These are phyloP conservation scores for Atta texana DNA, from an alignment of 1,140 invertebrate genomes.

Conservation along the genomic window DNA sequence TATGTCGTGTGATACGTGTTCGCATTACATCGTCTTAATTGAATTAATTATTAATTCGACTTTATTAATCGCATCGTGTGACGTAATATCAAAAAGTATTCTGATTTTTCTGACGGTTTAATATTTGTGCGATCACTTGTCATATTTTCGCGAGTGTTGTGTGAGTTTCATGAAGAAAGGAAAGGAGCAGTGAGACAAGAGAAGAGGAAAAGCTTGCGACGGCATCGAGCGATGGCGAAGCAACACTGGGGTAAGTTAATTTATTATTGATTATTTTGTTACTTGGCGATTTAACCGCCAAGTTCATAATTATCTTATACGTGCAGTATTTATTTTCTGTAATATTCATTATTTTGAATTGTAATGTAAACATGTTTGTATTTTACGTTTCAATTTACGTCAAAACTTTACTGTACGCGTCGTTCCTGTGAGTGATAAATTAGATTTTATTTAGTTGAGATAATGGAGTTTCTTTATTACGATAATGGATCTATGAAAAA, in stretches of 20 bases:
- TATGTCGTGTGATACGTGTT: not conserved
- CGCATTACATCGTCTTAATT: not conserved
- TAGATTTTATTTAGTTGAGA: not conserved
- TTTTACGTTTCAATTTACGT: not conserved
- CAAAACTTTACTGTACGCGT: not conserved
- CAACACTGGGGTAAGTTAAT: not conserved
- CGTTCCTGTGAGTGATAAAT: not conserved
- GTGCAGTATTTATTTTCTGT: not conserved
- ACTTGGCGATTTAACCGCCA: not conserved
- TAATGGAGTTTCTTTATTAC: not conserved
- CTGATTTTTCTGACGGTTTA: not conserved
- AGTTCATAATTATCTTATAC: not conserved
- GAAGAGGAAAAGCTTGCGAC: not conserved
- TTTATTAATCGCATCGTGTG: no score
- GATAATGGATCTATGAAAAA: not conserved
- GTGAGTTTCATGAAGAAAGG: not conserved
- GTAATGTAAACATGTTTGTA: not conserved
- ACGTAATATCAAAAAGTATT: not conserved
- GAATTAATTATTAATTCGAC: not conserved
- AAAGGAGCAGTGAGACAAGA: no score
- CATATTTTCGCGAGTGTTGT: not conserved
- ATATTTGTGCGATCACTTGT: not conserved
- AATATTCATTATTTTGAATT: not conserved
- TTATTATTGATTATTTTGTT: constrained; percentile 1
- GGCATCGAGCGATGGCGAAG: not conserved